A percentile compares a stretch with the other conserved stretches of the same genome.
Conservation (phyloP, 2,888 invertebrate species). For the Amblyteles armatorius region DNA sequence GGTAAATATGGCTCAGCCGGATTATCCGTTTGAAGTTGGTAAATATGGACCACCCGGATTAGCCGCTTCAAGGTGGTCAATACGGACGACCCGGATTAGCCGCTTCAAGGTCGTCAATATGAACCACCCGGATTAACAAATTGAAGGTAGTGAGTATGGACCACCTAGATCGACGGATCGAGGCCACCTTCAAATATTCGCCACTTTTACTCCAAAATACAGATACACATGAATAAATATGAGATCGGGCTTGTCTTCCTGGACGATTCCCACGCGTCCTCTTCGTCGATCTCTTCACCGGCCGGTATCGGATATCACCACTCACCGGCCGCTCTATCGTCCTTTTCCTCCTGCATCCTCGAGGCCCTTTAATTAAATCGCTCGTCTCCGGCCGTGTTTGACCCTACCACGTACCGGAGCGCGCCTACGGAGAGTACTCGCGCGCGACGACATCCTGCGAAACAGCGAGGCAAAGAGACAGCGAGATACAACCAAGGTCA, state of each 20-base stretch:
- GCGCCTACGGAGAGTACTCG: slow-evolving; percentile 24
- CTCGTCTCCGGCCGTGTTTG: slow-evolving; percentile 74
- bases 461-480: slow-evolving; percentile 59
- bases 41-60: no score
- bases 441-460: slow-evolving; percentile 63
- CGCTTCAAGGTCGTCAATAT: not conserved
- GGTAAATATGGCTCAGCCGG: no score
- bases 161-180: not conserved
- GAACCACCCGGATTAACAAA: no score
- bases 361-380: slow-evolving; percentile 81
- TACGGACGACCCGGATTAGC: no score
- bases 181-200: not conserved
- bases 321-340: slow-evolving; percentile 47
- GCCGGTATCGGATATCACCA: slow-evolving; percentile 59
- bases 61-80: no score
- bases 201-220: not conserved
- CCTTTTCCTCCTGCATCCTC: slow-evolving; percentile 68
- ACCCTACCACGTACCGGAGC: slow-evolving; percentile 65
- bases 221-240: no score
- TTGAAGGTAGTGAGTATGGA: no score
- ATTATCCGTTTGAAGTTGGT: no score
- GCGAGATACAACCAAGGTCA: slow-evolving; percentile 79
- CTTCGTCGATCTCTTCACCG: slow-evolving; percentile 7
- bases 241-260: not conserved
- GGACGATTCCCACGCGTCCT: slow-evolving; percentile 55